Conservation (phyloP, 2,888 invertebrate genomes). For the Tetragonula carbonaria region DNA sequence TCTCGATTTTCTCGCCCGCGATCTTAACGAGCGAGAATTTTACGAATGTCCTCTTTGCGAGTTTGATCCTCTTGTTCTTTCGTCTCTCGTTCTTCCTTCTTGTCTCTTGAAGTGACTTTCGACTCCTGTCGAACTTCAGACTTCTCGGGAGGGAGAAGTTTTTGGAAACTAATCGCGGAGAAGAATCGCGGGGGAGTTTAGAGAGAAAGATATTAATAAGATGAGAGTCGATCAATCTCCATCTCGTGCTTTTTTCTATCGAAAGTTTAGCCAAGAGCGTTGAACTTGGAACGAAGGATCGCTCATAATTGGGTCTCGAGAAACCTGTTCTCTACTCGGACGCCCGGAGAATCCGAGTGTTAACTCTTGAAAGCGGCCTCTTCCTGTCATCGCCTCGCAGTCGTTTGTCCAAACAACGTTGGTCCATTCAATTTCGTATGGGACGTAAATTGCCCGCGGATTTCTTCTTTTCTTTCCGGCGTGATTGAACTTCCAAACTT, state of each 20-base stretch:
- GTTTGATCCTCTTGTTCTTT: too few species aligned
- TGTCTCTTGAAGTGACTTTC: too few species aligned
- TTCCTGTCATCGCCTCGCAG: background rate
- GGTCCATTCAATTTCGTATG: slow-evolving; percentile 1
- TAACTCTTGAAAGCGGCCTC: slow-evolving; percentile 22
- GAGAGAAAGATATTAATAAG: slow-evolving; percentile 1
- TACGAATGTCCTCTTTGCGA: too few species aligned
- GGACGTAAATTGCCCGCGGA: background rate
- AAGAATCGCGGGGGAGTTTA: background rate
- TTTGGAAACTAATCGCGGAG: background rate
- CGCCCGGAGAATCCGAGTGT: slow-evolving; percentile 26
- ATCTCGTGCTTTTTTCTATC: slow-evolving; percentile 13
- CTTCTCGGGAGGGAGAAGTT: background rate
- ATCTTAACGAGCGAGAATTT: background rate
- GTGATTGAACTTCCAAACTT: background rate
- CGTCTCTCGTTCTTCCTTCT: background rate
- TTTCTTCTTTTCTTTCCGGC: too few species aligned
- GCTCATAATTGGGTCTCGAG: slow-evolving; percentile 42
- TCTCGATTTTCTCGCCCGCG: background rate
- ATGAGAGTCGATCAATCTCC: slow-evolving; percentile 1
- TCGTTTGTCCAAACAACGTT: background rate
- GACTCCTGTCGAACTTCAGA: too few species aligned
- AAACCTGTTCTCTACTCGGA: slow-evolving; percentile 47
- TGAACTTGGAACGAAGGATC: slow-evolving; percentile 46
- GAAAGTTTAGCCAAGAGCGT: slow-evolving; percentile 48